phyloP scores from a whole-genome alignment of 1,140 invertebrate species.

The Brachionus koreanus region DNA sequence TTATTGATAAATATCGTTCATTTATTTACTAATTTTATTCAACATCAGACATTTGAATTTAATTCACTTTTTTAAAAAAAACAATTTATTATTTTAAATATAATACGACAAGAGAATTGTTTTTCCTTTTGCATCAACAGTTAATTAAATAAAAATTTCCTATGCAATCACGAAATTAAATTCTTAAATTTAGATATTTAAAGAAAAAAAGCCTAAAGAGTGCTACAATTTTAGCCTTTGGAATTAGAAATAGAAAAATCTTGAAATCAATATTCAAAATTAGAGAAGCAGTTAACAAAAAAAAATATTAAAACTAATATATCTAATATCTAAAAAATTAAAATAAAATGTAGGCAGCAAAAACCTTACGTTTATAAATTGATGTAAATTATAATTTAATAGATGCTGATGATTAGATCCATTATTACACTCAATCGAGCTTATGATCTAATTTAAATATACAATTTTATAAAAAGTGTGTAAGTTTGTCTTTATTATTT shows the following conservation, averaged over 20 bases:
- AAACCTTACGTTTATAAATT: constrained; percentile 23
- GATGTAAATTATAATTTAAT: constrained; percentile 11
- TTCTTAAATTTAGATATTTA: not conserved
- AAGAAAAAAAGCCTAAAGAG: not conserved
- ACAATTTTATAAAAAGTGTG: not conserved
- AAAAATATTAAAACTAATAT: not conserved
- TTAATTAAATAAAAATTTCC: constrained; percentile 44
- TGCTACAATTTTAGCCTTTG: not conserved
- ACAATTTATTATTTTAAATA: not conserved
- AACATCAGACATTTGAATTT: not conserved
- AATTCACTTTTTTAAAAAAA: not conserved
- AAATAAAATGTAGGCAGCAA: not conserved
- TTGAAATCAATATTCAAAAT: not conserved
- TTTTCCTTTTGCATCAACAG: constrained; percentile 66
- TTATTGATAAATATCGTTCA: too few species aligned
- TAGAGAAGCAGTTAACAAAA: not conserved
- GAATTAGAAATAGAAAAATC: not conserved
- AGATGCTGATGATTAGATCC: not conserved
- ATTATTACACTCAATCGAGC: constrained; percentile 26
- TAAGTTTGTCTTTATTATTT: not conserved
- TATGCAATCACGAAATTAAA: not conserved
- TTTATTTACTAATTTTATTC: not conserved
- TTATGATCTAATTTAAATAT: constrained; percentile 23
- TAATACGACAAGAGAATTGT: constrained; percentile 17
- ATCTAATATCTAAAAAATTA: not conserved